Conservation (phyloP, 2,113 vertebrate genomes). For the Nesogale talazaci region DNA sequence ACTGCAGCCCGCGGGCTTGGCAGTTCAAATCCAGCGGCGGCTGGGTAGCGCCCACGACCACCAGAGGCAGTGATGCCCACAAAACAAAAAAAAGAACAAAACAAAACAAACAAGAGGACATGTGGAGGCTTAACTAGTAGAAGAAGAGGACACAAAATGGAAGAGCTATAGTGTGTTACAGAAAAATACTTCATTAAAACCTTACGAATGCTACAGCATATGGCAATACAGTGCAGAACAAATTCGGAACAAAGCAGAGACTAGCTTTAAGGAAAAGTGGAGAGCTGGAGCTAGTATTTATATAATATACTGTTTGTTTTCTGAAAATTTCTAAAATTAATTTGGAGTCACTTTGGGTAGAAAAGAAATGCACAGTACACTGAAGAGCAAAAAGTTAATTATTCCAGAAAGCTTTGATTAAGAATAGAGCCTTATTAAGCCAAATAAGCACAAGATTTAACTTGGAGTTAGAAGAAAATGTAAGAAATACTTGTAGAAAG, state of each 20-base stretch:
- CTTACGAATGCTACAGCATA: background rate
- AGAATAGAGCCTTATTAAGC: background rate
- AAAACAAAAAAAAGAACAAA: no score
- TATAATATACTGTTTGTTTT: background rate
- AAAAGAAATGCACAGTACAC: background rate
- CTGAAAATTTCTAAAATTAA: background rate
- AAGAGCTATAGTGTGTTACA: background rate
- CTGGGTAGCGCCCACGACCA: no score
- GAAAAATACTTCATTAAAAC: background rate
- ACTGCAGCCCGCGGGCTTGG: no score
- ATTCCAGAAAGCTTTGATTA: background rate
- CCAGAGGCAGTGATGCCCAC: no score
- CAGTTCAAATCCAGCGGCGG: no score
- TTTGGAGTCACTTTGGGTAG: conserved; percentile 33
- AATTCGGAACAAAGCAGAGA: background rate
- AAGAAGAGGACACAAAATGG: background rate
- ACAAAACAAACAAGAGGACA: no score
- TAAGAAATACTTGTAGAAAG: background rate
- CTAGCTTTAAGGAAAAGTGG: background rate
- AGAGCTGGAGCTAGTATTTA: background rate
- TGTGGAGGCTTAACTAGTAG: background rate
- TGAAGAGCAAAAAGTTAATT: background rate
- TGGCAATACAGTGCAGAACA: background rate
- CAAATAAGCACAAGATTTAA: background rate
- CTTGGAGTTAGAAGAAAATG: background rate